These are phyloP conservation scores for Papilio dardanus DNA, from an alignment of 1,140 invertebrate species.

Conservation along the genomic window DNA sequence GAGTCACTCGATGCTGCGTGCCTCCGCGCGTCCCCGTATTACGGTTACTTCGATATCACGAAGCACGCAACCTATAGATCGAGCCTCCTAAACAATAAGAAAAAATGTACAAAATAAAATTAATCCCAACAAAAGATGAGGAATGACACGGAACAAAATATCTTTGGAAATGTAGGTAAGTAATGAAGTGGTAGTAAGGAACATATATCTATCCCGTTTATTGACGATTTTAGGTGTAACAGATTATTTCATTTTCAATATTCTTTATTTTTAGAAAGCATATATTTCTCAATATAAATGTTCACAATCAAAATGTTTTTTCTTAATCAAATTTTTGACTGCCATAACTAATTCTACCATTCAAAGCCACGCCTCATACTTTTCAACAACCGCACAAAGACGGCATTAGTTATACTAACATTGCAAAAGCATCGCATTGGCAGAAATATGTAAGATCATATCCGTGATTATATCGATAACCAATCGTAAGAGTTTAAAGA, in stretches of 20 bases:
- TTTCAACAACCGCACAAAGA: background rate
- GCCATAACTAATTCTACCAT: no score
- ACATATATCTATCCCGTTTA: background rate
- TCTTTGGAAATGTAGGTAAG: no score
- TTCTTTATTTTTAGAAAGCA: no score
- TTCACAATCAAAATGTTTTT: no score
- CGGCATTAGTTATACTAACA: background rate
- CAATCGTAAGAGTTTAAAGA: conserved; percentile 2
- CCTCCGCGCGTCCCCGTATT: conserved; percentile 43
- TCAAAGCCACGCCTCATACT: no score
- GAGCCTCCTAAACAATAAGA: conserved; percentile 46
- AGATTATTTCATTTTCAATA: background rate
- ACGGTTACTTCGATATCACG: conserved; percentile 53
- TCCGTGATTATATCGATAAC: background rate
- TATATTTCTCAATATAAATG: no score
- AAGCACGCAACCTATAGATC: conserved; percentile 50
- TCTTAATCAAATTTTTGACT: no score
- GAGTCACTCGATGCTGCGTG: conserved; percentile 52
- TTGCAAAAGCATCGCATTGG: background rate
- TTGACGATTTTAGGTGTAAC: background rate
- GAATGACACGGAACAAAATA: no score
- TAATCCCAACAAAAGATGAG: no score
- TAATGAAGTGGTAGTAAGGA: no score
- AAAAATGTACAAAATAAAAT: conserved; percentile 40
- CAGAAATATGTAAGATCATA: background rate